phyloP scores from a whole-genome alignment of 2,888 invertebrate species.

The Epistrophella euchroma region DNA sequence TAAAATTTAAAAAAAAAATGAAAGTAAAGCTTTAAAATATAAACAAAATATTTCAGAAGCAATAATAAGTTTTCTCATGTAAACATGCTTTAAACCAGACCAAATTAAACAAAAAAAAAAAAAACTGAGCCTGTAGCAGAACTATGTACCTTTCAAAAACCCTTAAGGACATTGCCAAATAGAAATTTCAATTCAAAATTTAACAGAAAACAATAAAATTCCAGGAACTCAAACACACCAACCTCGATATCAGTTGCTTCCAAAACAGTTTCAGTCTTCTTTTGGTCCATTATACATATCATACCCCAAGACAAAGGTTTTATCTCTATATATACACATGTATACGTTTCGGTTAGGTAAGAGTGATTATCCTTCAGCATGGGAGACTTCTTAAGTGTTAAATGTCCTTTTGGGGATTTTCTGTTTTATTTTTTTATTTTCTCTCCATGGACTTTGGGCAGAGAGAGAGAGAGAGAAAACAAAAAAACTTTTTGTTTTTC shows the following conservation, averaged over 20 bases:
- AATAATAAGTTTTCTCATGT: neutral
- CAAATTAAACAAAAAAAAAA: too few species aligned
- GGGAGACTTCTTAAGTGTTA: slow-evolving; percentile 41
- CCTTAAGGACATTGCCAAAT: slow-evolving; percentile 21
- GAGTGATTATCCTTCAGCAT: slow-evolving; percentile 58
- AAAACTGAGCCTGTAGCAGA: neutral
- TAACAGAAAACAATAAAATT: neutral
- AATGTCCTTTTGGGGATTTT: slow-evolving; percentile 39
- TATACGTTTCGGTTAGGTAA: slow-evolving; percentile 12
- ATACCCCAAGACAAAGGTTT: slow-evolving; percentile 6
- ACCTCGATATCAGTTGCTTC: slow-evolving; percentile 11
- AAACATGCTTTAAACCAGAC: neutral
- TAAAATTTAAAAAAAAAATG: too few species aligned
- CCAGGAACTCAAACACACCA: neutral
- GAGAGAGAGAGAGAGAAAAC: neutral
- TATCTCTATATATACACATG: neutral
- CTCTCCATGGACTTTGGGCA: neutral
- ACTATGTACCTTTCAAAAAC: neutral
- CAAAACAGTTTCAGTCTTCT: slow-evolving; percentile 26
- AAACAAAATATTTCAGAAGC: neutral
- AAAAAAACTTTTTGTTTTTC: too few species aligned
- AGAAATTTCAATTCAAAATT: slow-evolving; percentile 20
- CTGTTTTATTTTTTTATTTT: neutral
- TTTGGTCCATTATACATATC: slow-evolving; percentile 1
- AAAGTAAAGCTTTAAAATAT: too few species aligned